These are phyloP conservation scores for Perodicticus potto DNA, from an alignment of 2,797 vertebrate species.

Conservation along the genomic window DNA sequence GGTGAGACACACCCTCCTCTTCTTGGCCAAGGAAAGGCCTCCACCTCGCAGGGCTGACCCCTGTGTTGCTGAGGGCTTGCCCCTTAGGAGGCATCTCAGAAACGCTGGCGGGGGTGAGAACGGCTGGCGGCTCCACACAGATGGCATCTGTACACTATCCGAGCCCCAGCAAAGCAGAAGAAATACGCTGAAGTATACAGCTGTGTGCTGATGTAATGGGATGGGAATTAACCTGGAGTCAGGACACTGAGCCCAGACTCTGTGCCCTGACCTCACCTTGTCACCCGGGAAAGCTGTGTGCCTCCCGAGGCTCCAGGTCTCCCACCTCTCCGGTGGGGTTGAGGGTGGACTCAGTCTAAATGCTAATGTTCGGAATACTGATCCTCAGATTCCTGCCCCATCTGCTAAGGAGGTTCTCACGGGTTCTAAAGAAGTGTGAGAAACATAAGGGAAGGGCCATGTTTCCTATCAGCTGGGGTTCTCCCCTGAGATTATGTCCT, in stretches of 20 bases:
- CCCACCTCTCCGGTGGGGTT: neutral
- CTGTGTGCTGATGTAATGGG: neutral
- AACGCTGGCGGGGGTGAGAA: neutral
- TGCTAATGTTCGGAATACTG: neutral
- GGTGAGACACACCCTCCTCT: conserved; percentile 81
- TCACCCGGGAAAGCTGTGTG: neutral
- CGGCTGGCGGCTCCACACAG: fast-evolving
- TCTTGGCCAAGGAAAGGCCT: neutral
- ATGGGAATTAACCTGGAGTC: neutral
- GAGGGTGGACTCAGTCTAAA: neutral
- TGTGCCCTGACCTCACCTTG: neutral
- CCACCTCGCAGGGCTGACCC: neutral
- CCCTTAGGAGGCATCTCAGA: neutral
- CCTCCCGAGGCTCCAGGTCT: neutral
- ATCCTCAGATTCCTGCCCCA: neutral
- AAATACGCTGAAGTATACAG: neutral
- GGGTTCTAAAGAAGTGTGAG: neutral
- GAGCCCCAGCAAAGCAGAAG: neutral
- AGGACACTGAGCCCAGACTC: neutral
- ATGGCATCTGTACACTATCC: neutral
- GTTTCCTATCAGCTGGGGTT: neutral
- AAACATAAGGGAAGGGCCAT: neutral
- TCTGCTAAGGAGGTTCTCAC: neutral
- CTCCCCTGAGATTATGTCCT: neutral
- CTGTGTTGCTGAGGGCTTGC: neutral